A percentile compares a stretch with the other conserved stretches of the same genome.
Conservation (phyloP, 2,797 vertebrate genomes). For the Huso huso region DNA sequence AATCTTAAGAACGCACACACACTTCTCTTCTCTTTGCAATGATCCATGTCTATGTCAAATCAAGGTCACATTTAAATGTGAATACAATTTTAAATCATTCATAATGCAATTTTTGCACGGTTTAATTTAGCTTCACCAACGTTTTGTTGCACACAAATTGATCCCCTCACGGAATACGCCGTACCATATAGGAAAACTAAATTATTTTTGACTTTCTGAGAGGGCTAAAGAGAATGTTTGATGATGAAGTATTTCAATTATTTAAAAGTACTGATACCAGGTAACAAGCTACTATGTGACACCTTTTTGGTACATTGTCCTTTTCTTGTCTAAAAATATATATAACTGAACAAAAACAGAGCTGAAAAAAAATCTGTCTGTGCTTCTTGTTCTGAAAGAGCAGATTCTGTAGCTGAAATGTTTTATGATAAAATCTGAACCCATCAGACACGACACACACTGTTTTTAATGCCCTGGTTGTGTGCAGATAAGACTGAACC, state of each 20-base stretch:
- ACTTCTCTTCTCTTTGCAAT: constrained; percentile 29
- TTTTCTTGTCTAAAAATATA: no score
- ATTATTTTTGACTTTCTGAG: not conserved
- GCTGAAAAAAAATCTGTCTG: no score
- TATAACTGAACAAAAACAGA: no score
- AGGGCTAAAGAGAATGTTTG: no score
- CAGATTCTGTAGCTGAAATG: no score
- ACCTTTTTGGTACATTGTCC: no score
- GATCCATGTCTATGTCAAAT: constrained; percentile 52
- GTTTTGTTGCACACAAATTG: constrained; percentile 44
- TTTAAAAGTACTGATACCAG: no score
- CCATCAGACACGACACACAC: not conserved
- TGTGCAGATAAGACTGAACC: not conserved
- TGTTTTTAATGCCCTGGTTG: not conserved
- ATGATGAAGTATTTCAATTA: no score
- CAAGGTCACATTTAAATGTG: constrained; percentile 71
- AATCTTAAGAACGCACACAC: constrained; percentile 21
- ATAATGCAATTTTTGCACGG: constrained; percentile 24
- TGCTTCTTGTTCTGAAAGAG: no score
- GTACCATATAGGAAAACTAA: constrained; percentile 23
- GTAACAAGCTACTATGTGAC: no score
- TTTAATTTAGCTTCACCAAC: constrained; percentile 54
- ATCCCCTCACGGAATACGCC: constrained; percentile 47
- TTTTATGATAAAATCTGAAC: no score
- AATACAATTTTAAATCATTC: constrained; percentile 70